phyloP scores from a whole-genome alignment of 1,140 invertebrate species.

The Ceratina calcarata region DNA sequence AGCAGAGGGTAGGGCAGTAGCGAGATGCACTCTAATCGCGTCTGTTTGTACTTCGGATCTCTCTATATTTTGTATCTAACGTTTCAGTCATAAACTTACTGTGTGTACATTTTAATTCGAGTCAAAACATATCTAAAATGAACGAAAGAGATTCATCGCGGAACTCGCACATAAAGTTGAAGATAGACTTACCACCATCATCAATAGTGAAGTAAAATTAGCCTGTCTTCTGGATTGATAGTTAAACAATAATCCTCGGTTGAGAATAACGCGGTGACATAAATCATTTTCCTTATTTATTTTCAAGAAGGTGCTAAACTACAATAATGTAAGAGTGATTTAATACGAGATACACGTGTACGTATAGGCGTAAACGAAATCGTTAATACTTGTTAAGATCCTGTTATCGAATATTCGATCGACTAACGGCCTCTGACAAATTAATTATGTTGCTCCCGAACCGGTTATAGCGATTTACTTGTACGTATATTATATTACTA shows the following conservation, averaged over 20 bases:
- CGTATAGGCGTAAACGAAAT: conserved; percentile 12
- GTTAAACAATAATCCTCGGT: neutral
- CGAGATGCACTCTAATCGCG: conserved; percentile 25
- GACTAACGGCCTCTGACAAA: conserved; percentile 24
- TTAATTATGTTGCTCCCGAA: conserved; percentile 41
- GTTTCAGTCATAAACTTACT: conserved; percentile 28
- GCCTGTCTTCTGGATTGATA: neutral
- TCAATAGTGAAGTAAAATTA: neutral
- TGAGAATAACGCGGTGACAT: neutral
- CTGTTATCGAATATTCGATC: conserved; percentile 17
- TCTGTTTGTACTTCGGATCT: conserved; percentile 52
- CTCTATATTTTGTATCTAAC: conserved; percentile 52
- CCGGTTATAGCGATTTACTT: conserved; percentile 42
- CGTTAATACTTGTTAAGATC: conserved; percentile 48
- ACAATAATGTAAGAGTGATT: conserved; percentile 46
- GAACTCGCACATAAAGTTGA: neutral
- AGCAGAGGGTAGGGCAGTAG: conserved; percentile 50
- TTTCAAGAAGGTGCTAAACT: conserved; percentile 54
- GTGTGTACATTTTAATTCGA: neutral
- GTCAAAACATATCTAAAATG: conserved; percentile 3
- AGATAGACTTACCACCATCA: neutral
- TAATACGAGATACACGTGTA: conserved; percentile 27
- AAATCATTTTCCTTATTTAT: conserved; percentile 11
- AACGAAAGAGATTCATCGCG: neutral
- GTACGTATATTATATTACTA: conserved; percentile 26